These are phyloP conservation scores for Drymodes brunneopygia DNA, from an alignment of 2,113 vertebrate species.

Conservation along the genomic window DNA sequence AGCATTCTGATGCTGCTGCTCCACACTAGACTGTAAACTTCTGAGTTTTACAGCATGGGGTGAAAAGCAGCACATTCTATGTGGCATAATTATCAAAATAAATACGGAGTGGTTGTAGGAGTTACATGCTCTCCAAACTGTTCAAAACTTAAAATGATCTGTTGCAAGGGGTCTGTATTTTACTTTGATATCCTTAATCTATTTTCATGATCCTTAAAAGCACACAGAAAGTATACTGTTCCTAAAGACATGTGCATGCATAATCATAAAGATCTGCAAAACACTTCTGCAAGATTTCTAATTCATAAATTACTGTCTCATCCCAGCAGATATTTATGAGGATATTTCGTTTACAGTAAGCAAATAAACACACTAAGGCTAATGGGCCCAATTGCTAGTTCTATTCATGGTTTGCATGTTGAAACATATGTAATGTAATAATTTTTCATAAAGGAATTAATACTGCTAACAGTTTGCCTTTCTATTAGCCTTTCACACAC, in stretches of 20 bases:
- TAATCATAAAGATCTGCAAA: background rate
- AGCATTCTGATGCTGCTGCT: background rate
- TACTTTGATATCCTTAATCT: background rate
- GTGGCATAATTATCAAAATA: slow-evolving; percentile 3
- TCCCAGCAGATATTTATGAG: background rate
- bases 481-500: background rate
- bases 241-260: background rate
- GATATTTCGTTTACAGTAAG: background rate
- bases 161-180: background rate
- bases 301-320: background rate
- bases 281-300: background rate
- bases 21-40: background rate
- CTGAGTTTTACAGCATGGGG: background rate
- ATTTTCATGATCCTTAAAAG: background rate
- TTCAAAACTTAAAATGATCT: background rate
- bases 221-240: background rate
- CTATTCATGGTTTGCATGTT: background rate
- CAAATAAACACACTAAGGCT: background rate
- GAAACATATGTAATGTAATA: background rate
- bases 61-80: slow-evolving; percentile 7
- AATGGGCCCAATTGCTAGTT: background rate
- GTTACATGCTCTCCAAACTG: background rate
- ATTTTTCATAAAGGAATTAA: background rate
- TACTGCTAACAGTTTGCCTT: background rate
- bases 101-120: background rate